Evolutionary conservation across 2,888 invertebrate species (phyloP).

Genomic region (Cepaea hortensis): DNA sequence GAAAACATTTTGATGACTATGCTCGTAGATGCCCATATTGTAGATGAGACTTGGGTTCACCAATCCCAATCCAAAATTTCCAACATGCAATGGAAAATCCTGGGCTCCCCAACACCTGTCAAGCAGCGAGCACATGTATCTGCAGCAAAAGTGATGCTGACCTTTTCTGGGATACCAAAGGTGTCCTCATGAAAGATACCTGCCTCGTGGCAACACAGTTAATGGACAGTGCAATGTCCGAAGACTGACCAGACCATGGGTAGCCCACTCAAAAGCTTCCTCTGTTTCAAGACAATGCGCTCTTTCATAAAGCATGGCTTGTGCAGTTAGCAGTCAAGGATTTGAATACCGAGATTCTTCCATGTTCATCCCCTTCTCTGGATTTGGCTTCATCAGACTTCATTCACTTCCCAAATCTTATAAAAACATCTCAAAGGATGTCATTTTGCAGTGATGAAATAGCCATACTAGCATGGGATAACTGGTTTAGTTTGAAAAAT

Average conservation of each 20-base stretch:
- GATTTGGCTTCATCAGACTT: no score
- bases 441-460: no score
- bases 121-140: neutral
- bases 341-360: no score
- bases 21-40: no score
- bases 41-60: neutral
- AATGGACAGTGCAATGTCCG: neutral
- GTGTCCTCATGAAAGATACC: neutral
- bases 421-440: no score
- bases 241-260: neutral
- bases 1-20: no score
- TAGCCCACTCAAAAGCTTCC: neutral
- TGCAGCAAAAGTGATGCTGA: constrained; percentile 17
- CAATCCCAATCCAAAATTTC: constrained; percentile 22
- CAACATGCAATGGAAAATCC: constrained; percentile 31
- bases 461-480: no score
- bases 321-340: no score
- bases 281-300: constrained; percentile 13
- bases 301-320: no score
- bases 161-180: neutral
- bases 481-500: no score
- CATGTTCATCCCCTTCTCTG: no score
- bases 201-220: constrained; percentile 1
- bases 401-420: no score
- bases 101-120: constrained; percentile 20